A percentile compares a stretch with the other conserved stretches of the same genome.
These are phyloP conservation scores for Conus canariensis DNA, from an alignment of 2,888 invertebrate genomes.

Conservation along the genomic window DNA sequence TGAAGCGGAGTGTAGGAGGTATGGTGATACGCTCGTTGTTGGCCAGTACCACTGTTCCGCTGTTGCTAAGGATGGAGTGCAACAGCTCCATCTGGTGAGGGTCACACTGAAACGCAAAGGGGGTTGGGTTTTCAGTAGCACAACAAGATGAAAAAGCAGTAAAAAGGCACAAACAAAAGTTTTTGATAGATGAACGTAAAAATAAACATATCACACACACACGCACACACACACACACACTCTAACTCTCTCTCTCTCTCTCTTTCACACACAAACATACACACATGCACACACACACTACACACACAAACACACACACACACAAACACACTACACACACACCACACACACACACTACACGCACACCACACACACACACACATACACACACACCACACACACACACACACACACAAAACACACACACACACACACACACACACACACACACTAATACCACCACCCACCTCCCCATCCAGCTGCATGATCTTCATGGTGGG, in stretches of 20 bases:
- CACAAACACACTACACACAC: neutral
- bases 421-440: neutral
- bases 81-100: conserved; percentile 74
- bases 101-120: conserved; percentile 65
- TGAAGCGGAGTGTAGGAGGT: conserved; percentile 73
- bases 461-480: conserved; percentile 74
- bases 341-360: conserved; percentile 6
- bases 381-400: neutral
- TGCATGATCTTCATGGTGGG: conserved; percentile 74
- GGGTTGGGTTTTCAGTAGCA: neutral
- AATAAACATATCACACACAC: too few species aligned
- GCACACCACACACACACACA: neutral
- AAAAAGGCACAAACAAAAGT: too few species aligned
- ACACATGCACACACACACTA: neutral
- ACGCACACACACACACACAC: too few species aligned
- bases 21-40: conserved; percentile 75
- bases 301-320: neutral
- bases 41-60: conserved; percentile 73
- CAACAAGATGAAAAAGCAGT: too few species aligned
- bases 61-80: conserved; percentile 69
- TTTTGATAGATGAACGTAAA: too few species aligned
- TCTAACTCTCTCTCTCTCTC: too few species aligned
- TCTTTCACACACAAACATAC: too few species aligned
- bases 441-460: neutral
- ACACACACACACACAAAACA: conserved; percentile 2